Conservation (phyloP, 2,113 vertebrate species). For the Corydoras maculifer region DNA sequence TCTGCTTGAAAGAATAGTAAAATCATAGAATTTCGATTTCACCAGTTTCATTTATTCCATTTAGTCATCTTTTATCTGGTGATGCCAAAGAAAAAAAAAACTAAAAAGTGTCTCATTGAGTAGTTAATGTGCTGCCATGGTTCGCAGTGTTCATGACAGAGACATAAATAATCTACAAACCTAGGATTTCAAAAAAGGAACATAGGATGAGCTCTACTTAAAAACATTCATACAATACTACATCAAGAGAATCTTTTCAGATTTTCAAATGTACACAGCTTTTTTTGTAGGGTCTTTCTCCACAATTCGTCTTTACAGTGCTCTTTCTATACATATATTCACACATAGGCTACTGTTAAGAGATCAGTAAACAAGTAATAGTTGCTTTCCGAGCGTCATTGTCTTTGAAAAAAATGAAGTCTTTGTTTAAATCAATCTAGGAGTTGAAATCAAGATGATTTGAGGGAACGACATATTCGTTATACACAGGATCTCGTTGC, state of each 20-base stretch:
- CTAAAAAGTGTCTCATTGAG: constrained; percentile 71
- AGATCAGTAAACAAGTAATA: constrained; percentile 81
- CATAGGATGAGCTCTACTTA: constrained; percentile 89
- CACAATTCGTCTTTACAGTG: constrained; percentile 68
- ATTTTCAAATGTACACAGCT: constrained; percentile 95
- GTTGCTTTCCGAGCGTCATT: constrained; percentile 42
- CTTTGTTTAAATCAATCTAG: constrained; percentile 14
- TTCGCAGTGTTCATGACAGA: constrained; percentile 76
- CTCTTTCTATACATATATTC: constrained; percentile 80
- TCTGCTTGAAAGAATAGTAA: too few species aligned
- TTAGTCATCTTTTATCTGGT: constrained; percentile 59
- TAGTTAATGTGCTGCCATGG: constrained; percentile 74
- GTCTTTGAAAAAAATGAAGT: constrained; percentile 42
- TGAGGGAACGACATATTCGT: constrained; percentile 4
- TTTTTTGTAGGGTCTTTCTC: constrained; percentile 59
- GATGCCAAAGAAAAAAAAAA: constrained; percentile 74
- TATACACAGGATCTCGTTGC: not conserved
- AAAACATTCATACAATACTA: constrained; percentile 95
- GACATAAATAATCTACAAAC: constrained; percentile 99
- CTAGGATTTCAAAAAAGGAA: constrained; percentile 88
- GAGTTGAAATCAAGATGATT: constrained; percentile 24
- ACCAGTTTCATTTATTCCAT: constrained; percentile 62
- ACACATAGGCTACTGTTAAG: constrained; percentile 78
- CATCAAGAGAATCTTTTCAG: constrained; percentile 93
- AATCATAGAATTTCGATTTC: constrained; percentile 35